These are phyloP conservation scores for Branchipolynoe longqiensis DNA, from an alignment of 2,888 invertebrate species.

Conservation along the genomic window DNA sequence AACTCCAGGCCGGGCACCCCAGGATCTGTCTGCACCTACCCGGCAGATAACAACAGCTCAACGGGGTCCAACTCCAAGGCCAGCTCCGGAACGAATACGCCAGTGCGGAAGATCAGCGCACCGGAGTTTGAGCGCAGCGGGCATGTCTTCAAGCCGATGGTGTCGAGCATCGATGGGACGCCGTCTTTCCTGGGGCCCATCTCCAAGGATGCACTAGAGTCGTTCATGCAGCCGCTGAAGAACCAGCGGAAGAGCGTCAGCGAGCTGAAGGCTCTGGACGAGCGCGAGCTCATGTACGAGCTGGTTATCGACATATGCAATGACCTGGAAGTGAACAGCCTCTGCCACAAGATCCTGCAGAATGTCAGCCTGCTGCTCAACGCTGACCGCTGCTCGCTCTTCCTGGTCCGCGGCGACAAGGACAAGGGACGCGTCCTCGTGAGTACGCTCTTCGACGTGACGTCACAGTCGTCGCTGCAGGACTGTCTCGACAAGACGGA, in stretches of 20 bases:
- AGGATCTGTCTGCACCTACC: conserved; percentile 66
- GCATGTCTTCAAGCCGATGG: conserved; percentile 91
- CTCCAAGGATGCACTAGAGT: no score
- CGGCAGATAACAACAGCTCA: conserved; percentile 74
- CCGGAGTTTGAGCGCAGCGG: conserved; percentile 97
- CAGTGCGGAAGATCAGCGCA: conserved; percentile 95
- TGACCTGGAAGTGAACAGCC: conserved; percentile 80
- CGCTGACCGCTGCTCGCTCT: conserved; percentile 81
- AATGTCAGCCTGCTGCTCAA: conserved; percentile 80
- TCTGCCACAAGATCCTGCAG: conserved; percentile 81
- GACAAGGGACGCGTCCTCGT: conserved; percentile 84
- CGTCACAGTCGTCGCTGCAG: conserved; percentile 85
- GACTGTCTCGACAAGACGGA: conserved; percentile 94
- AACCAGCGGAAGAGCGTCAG: conserved; percentile 82
- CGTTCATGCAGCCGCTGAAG: conserved; percentile 80
- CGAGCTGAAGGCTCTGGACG: conserved; percentile 82
- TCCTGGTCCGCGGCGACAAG: conserved; percentile 82
- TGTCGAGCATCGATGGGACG: conserved; percentile 93
- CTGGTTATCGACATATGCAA: conserved; percentile 81
- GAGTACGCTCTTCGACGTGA: conserved; percentile 81
- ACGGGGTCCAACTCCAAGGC: conserved; percentile 85
- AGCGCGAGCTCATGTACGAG: conserved; percentile 81
- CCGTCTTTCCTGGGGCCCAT: conserved; percentile 89
- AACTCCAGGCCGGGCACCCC: conserved; percentile 64
- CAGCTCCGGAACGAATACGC: conserved; percentile 94